These are phyloP conservation scores for Dromas ardeola DNA, from an alignment of 2,113 vertebrate genomes.

Conservation along the genomic window DNA sequence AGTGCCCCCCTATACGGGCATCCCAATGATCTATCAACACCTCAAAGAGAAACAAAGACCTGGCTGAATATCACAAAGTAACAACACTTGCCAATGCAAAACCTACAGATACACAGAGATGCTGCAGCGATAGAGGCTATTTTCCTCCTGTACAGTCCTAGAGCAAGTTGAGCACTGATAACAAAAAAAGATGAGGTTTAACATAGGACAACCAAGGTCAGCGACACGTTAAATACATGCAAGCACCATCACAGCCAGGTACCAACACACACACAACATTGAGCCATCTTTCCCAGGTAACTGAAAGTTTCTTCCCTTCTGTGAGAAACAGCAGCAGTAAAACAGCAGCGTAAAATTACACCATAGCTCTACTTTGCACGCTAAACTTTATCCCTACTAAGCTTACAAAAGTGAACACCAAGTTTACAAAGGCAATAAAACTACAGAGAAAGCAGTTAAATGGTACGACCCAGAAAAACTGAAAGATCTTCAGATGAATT, in stretches of 20 bases:
- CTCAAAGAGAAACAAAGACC: neutral
- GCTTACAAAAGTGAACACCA: neutral
- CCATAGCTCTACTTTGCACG: neutral
- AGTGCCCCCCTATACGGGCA: neutral
- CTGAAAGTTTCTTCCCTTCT: neutral
- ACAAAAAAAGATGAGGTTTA: neutral
- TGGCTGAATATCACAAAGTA: neutral
- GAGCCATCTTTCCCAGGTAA: neutral
- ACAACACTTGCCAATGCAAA: neutral
- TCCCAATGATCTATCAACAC: neutral
- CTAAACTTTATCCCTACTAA: neutral
- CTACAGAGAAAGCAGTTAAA: neutral
- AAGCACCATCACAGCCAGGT: neutral
- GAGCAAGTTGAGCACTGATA: neutral
- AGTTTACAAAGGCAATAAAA: neutral
- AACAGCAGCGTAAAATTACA: neutral
- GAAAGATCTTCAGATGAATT: neutral
- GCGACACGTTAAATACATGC: fast-evolving
- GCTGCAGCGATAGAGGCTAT: neutral
- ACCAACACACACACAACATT: fast-evolving
- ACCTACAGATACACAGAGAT: neutral
- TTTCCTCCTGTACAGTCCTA: neutral
- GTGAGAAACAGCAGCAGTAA: neutral
- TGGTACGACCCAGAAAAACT: neutral
- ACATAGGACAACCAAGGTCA: neutral